Evolutionary conservation across 2,888 invertebrate species (phyloP).

Genomic region (Caenorhabditis drosophilae): DNA sequence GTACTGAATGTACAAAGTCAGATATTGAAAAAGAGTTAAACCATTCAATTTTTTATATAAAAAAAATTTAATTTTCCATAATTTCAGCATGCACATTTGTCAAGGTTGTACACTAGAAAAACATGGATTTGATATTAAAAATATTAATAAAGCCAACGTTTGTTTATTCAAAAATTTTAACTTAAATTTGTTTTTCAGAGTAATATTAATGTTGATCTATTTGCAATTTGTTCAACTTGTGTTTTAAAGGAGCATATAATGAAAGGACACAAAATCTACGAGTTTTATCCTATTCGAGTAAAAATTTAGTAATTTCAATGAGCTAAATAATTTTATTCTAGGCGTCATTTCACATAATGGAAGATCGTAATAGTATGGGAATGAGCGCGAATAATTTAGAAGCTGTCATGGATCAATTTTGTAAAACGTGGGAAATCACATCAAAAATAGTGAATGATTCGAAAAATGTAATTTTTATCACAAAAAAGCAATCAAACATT

Average conservation of each 20-base stretch:
- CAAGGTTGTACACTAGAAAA: neutral
- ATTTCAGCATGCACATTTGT: neutral
- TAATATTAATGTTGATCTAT: neutral
- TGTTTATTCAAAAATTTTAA: neutral
- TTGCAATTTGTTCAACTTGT: neutral
- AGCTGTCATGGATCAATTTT: too few relatives aligned
- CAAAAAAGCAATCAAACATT: too few relatives aligned
- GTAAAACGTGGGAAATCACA: too few relatives aligned
- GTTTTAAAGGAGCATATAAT: neutral
- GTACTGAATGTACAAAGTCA: neutral
- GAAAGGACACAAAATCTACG: neutral
- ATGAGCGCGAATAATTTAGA: too few relatives aligned
- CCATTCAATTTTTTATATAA: too few relatives aligned
- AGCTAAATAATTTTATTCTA: too few relatives aligned
- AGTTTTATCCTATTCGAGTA: neutral
- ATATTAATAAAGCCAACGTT: neutral
- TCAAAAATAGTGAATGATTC: too few relatives aligned
- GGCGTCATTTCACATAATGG: too few relatives aligned
- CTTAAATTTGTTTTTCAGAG: neutral
- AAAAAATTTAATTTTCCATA: too few relatives aligned
- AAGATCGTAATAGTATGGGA: too few relatives aligned
- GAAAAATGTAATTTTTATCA: too few relatives aligned
- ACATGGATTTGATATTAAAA: neutral
- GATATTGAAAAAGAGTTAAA: neutral
- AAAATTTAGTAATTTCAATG: neutral